phyloP scores from a whole-genome alignment of 2,888 invertebrate species.

The Himalopsyche japonica region DNA sequence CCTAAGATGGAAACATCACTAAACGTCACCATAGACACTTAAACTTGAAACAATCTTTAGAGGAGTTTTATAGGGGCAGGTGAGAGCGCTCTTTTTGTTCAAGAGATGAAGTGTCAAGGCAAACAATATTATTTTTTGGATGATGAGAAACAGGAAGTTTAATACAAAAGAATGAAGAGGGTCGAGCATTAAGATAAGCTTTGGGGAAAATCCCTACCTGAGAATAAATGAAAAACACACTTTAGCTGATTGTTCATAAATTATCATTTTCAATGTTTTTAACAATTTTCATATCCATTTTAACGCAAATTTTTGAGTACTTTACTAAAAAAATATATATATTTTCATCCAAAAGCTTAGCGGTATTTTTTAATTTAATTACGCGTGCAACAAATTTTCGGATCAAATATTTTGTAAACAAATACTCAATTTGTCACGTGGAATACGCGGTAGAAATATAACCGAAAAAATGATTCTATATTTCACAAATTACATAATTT shows the following conservation, averaged over 20 bases:
- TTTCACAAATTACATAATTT: no score
- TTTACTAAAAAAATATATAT: no score
- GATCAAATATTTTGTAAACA: no score
- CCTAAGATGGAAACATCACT: conserved; percentile 24
- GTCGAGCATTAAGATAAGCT: conserved; percentile 32
- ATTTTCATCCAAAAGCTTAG: no score
- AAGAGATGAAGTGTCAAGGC: conserved; percentile 38
- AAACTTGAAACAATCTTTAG: conserved; percentile 37
- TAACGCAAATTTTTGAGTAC: not conserved
- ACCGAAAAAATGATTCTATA: no score
- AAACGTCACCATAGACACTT: conserved; percentile 36
- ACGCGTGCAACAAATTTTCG: no score
- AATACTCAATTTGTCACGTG: no score
- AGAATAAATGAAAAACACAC: conserved; percentile 25
- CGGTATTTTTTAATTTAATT: no score
- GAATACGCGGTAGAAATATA: no score
- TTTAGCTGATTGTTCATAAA: conserved; percentile 32
- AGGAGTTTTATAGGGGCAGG: conserved; percentile 30
- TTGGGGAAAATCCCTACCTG: conserved; percentile 10
- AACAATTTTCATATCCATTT: not conserved
- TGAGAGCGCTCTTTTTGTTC: conserved; percentile 29
- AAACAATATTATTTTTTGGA: conserved; percentile 41
- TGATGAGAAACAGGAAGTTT: conserved; percentile 38
- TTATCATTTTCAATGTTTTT: not conserved
- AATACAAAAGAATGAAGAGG: conserved; percentile 29